Conservation (phyloP, 2,888 invertebrate species). For the Cecidostiba fungosa region DNA sequence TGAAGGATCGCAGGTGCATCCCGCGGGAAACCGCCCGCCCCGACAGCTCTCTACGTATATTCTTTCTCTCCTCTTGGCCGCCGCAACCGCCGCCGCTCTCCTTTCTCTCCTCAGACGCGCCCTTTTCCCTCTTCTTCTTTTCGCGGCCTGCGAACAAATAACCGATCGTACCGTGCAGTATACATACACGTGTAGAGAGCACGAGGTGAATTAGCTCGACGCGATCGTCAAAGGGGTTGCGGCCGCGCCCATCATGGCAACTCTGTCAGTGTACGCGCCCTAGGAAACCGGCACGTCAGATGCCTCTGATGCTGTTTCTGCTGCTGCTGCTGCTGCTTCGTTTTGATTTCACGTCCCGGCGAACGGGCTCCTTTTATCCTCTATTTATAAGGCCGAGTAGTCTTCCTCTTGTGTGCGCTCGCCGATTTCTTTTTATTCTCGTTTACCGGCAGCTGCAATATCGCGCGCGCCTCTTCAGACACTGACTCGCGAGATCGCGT, state of each 20-base stretch:
- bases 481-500: slow-evolving; percentile 51
- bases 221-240: slow-evolving; percentile 68
- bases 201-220: slow-evolving; percentile 62
- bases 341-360: slow-evolving; percentile 58
- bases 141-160: slow-evolving; percentile 65
- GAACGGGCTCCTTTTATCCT: slow-evolving; percentile 51
- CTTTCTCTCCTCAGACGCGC: slow-evolving; percentile 42
- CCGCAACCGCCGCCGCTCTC: slow-evolving; percentile 64
- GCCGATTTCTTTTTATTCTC: slow-evolving; percentile 41
- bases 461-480: slow-evolving; percentile 12
- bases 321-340: slow-evolving; percentile 36
- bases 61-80: slow-evolving; percentile 31
- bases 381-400: slow-evolving; percentile 28
- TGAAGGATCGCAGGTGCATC: slow-evolving; percentile 68
- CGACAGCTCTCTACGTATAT: neutral
- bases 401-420: slow-evolving; percentile 52
- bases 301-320: too few species aligned
- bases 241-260: slow-evolving; percentile 53
- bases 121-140: slow-evolving; percentile 29
- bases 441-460: slow-evolving; percentile 45
- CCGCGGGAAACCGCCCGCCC: slow-evolving; percentile 64
- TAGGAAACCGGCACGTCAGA: slow-evolving; percentile 36
- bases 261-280: slow-evolving; percentile 19
- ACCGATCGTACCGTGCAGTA: slow-evolving; percentile 64
- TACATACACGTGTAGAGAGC: slow-evolving; percentile 34